phyloP scores from a whole-genome alignment of 2,888 invertebrate genomes.

The Troglohyphantes excavatus region DNA sequence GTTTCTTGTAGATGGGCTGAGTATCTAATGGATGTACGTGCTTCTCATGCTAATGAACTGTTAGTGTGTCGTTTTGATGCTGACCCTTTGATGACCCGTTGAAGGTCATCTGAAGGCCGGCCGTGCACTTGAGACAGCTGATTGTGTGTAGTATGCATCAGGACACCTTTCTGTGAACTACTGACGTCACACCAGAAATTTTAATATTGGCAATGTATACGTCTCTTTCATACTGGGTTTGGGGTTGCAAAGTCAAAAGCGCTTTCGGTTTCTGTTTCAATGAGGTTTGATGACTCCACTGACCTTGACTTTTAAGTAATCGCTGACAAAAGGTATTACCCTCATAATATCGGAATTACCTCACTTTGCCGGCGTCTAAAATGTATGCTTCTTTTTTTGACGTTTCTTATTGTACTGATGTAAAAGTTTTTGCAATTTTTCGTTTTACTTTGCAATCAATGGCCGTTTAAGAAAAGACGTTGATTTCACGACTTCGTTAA shows the following conservation, averaged over 20 bases:
- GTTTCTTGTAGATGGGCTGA: constrained; percentile 52
- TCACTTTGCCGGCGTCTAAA: not conserved
- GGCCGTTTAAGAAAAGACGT: no score
- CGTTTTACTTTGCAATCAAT: no score
- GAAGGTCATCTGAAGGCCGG: constrained; percentile 76
- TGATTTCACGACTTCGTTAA: no score
- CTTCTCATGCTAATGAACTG: constrained; percentile 66
- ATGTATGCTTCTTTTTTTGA: no score
- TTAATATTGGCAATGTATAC: not conserved
- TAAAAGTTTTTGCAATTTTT: no score
- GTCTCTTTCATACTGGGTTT: not conserved
- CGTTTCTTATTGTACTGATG: no score
- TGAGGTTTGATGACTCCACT: not conserved
- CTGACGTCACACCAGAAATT: constrained; percentile 40
- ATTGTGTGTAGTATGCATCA: constrained; percentile 52
- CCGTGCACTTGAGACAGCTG: constrained; percentile 63
- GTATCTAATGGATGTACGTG: constrained; percentile 66
- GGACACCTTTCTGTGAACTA: constrained; percentile 29
- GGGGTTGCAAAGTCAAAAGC: no score
- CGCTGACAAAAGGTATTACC: not conserved
- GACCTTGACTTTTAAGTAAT: not conserved
- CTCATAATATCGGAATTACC: constrained; percentile 5
- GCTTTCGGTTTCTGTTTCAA: not conserved
- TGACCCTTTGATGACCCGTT: constrained; percentile 62
- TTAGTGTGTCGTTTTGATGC: constrained; percentile 66